Evolutionary conservation across 2,888 invertebrate species (phyloP), one percentile per base, ranked within the genome.

Genomic region (Tetramorium bicarinatum): DNA sequence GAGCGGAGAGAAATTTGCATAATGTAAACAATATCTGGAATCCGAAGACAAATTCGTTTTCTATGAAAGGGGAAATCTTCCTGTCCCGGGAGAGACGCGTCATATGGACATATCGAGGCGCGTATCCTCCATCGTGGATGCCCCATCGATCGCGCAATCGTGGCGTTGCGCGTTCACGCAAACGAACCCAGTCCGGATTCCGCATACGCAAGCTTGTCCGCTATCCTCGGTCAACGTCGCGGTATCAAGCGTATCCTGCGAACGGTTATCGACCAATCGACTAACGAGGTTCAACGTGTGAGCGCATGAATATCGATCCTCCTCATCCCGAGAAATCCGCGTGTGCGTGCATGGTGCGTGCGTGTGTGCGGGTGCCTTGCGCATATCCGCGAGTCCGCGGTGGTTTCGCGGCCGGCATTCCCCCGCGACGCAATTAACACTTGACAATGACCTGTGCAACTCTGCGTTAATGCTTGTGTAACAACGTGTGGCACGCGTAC

Each of bases 371-470:
- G 49, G 38, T 18, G 8, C 38, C 25, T 44, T 49, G 49, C 47
- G 67, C 34, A n/a, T 64, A 66, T 77, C 59, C 52, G 38, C n/a
- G 38, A 85, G 69, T 85, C 44, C 52, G 74, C 64, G 18, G 61
- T 81, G 85, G 85, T 83, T 83, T 88, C 69, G 88, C 69, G 88
- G 87, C 72, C 83, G 85, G 79, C 87, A 88, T 88, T 87, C 87
- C 81, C 79, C 82, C 82, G 76, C 86, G 86, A 87, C 87, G 87
- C 88, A 87, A 91, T 92, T 91, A 91, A 92, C 90, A 87, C 88
- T 85, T 82, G 86, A 74, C 82, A 87, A 89, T 89, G 84, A 90
- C 80, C 81, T 62, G 67, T 54, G 67, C 86, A 81, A 71, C 77
- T 67, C 54, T 81, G 67, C 82, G 72, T 59, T 71, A 79, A 81